Evolutionary conservation across 2,113 vertebrate genomes (phyloP), one percentile per base, ranked within the genome.

Genomic region (Tachysurus vachellii): DNA sequence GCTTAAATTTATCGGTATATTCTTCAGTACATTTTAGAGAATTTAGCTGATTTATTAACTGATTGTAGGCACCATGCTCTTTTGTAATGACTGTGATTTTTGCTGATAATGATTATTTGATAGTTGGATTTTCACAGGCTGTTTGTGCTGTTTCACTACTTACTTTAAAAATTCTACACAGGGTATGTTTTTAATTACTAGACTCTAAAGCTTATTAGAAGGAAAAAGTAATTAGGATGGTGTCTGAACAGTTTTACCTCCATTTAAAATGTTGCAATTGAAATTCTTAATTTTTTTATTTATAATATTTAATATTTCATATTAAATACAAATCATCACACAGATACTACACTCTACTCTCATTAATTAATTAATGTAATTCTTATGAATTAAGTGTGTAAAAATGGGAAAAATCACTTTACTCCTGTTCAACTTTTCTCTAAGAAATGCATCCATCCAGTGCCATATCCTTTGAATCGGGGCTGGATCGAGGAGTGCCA

Each of bases 401-500:
- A 77, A 62, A 75, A 75, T 26, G 28, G 44, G 12, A n/a, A n/a
- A 47, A 77, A 28, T 54, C 3, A 17, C 1, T 73, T 28, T 47
- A 64, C 11, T 76, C 21, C 4, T 75, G 44, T 73, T 85, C 6
- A 47, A 7, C 42, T 47, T n/a, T 50, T 19, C 50, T 66, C 10
- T 54, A 89, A 94, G 93, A 76, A 87, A 95, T 95, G 94, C 90
- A 70, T 17, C 91, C 92, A 0, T 91, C 92, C 82, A 83, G 90
- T 68, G 90, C 92, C 42, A 82, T 93, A 87, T 91, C 88, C 64
- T 93, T 92, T 5, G 93, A 95, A 86, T 91, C 95, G n/a, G 96
- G 95, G 82, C 90, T 87, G 89, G 94, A 95, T 68, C 88, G 81
- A 59, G 95, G 93, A 19, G 89, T 91, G 12, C 93, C 95, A 1